A percentile compares a stretch with the other conserved stretches of the same genome.
phyloP scores from a whole-genome alignment of 2,888 invertebrate species.

The Synanthedon formicaeformis region DNA sequence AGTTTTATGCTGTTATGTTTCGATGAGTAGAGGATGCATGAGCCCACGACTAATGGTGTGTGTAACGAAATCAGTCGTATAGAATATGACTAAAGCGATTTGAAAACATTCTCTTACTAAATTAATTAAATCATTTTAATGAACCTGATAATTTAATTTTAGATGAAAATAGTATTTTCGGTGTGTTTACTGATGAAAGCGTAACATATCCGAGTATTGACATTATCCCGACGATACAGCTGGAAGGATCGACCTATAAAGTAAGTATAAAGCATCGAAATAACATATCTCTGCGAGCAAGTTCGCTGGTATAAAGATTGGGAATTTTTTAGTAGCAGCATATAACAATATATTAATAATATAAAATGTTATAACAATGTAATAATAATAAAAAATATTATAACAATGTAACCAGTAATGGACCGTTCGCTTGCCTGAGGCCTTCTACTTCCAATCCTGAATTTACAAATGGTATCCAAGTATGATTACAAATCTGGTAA shows the following conservation, averaged over 20 bases:
- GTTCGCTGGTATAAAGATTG: too few species aligned
- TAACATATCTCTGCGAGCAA: too few species aligned
- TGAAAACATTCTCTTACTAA: neutral
- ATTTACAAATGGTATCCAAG: too few species aligned
- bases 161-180: conserved; percentile 65
- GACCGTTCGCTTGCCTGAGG: too few species aligned
- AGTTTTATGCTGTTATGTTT: neutral
- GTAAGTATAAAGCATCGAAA: neutral
- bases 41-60: neutral
- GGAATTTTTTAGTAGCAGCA: neutral
- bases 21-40: too few species aligned
- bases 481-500: too few species aligned
- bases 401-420: neutral
- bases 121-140: neutral
- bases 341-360: neutral
- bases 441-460: too few species aligned
- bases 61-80: too few species aligned
- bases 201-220: conserved; percentile 5
- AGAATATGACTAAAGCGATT: neutral
- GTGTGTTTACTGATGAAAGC: conserved; percentile 38
- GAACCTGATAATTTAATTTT: conserved; percentile 4
- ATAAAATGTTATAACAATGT: neutral
- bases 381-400: neutral
- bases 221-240: neutral
- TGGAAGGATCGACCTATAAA: neutral